phyloP scores from a whole-genome alignment of 2,888 invertebrate species.

The Ganaspis brasiliensis region DNA sequence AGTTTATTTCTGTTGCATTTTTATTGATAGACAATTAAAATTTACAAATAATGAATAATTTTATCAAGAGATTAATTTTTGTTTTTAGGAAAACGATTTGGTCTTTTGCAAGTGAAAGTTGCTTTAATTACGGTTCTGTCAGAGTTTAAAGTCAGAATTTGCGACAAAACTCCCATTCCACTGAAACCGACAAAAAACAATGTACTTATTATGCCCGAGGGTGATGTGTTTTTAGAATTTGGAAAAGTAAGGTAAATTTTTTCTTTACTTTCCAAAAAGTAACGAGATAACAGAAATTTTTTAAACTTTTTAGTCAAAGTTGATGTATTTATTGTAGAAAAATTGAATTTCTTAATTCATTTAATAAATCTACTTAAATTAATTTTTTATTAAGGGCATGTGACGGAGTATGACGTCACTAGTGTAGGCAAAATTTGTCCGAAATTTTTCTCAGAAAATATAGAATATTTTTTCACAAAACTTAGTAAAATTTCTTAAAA shows the following conservation, averaged over 20 bases:
- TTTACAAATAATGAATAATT: neutral
- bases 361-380: no score
- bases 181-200: slow-evolving; percentile 41
- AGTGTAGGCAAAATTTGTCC: no score
- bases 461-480: no score
- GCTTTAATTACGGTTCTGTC: slow-evolving; percentile 50
- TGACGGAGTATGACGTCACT: no score
- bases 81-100: slow-evolving; percentile 55
- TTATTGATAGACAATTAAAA: neutral
- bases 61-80: neutral
- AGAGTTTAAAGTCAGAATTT: slow-evolving; percentile 47
- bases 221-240: slow-evolving; percentile 46
- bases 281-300: neutral
- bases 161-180: slow-evolving; percentile 50
- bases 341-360: no score
- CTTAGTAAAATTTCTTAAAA: no score
- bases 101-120: slow-evolving; percentile 56
- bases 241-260: slow-evolving; percentile 27
- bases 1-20: no score
- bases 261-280: neutral
- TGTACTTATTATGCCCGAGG: slow-evolving; percentile 44
- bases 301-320: neutral
- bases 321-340: no score
- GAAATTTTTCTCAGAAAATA: no score
- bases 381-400: no score